Evolutionary conservation across 2,888 invertebrate genomes (phyloP), one percentile per base, ranked within the genome.

Genomic region (Drosophila subsilvestris): DNA sequence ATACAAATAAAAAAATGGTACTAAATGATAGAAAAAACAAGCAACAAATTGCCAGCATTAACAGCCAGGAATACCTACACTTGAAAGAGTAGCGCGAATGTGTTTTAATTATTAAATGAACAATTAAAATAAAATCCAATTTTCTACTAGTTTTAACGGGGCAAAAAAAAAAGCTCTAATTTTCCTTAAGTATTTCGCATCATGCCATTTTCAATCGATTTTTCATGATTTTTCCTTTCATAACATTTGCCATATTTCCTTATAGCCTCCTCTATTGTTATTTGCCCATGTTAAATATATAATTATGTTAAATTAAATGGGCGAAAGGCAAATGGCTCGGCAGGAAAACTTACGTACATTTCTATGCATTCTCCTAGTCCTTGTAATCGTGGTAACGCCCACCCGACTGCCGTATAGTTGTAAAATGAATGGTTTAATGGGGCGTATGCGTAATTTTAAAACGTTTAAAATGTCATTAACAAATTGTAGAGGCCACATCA

Each of bases 391-490:
- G 20, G 62, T 42, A 50, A 59, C 67, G 48, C 54, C 44, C 56
- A 29, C 42, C 44, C 17, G 54, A 47, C 55, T 48, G n/a, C 9
- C 18, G 18, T 25, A n/a, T 32, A 42, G 7, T 47, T 43, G 54
- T n/a, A 48, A 71, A 70, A 72, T 79, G 56, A 70, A 63, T 67
- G 62, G 72, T 59, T 78, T 14, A 60, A 58, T 58, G 80, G 72
- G 76, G 84, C 84, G 88, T 83, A 83, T 80, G 65, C 80, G 88
- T 75, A 85, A 88, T 85, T 85, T 79, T 67, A 86, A 86, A 85
- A 32, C 88, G 79, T 86, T 88, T 88, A 86, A 86, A 85, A 88
- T 74, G 77, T 60, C 86, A 88, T 88, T 88, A 85, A 75, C 84
- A 75, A 88, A 68, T 77, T 70, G 70, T 56, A 1, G 54, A 42